Base-by-base conservation (phyloP, 2,888 invertebrate species). In the Timema cristinae region DNA sequence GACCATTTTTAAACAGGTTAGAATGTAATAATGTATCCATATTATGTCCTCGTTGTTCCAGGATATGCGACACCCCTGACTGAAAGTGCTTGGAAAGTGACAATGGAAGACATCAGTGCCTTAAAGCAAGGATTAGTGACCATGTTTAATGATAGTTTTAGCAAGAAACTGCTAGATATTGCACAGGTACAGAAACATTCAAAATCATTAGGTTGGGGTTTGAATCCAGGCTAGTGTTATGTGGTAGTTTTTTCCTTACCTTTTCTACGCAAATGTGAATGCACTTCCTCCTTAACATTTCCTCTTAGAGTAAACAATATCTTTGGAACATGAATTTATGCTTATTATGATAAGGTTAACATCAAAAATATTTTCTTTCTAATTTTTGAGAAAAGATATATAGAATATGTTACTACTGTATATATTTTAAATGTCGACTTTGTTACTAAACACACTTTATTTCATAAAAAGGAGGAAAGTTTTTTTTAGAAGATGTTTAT, bases 101-200 rank as follows among this genome's bases (percentile, higher is more conserved):
- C 87, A 1, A 83, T 85, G 6, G 87, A 88, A 76, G 90, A 90
- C 73, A 84, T 92, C 70, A 84, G 87, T 50, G 87, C 87, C 77
- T 82, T 93, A 70, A 90, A 91, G 78, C 90, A 91, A 79, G 89
- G 89, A 51, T 84, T 94, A 11, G 86, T 91, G 50, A 87, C 89
- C 0, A 86, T 90, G 16, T 91, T 94, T 80, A 92, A 90, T 78
- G 93, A 93, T 79, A 88, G 90, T 75, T 93, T 94, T 82, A 88
- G 90, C 70, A 89, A 90, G 73, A 90, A 91, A 77, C 83, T 94
- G 11, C 81, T 92, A 68, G 89, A 89, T 70, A 90, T 90, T 0
- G 87, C 88, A 72, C 88, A 89, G 82, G 88, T 87, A 76, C 11
- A 54, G 69, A 13, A n/a, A 2, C 48, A 16, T 11, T 52, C 32